Evolutionary conservation across 2,113 vertebrate genomes (phyloP).

Genomic region (Salvator merianae): DNA sequence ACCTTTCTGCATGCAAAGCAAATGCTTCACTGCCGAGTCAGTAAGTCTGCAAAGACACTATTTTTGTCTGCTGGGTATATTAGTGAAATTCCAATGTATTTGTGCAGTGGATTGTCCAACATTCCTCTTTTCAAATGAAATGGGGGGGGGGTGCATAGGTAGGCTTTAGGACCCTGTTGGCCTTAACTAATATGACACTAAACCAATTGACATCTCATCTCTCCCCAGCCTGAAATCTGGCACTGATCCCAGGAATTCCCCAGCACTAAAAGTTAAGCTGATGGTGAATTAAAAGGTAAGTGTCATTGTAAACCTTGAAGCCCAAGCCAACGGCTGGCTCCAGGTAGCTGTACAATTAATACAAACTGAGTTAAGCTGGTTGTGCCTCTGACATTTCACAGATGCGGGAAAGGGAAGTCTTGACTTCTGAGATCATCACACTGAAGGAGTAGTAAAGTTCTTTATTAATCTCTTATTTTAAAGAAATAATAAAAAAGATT

Average conservation of each 20-base stretch:
- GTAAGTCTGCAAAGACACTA: too few species aligned
- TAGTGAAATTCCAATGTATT: too few species aligned
- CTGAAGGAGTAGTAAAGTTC: background rate
- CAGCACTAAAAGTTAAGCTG: conserved; percentile 16
- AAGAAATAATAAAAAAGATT: background rate
- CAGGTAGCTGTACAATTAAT: conserved; percentile 28
- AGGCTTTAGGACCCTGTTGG: too few species aligned
- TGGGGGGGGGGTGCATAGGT: too few species aligned
- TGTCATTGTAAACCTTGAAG: conserved; percentile 26
- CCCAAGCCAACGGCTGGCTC: background rate
- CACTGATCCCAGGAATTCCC: conserved; percentile 28
- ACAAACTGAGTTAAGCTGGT: conserved; percentile 13
- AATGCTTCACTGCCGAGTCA: too few species aligned
- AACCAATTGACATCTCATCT: background rate
- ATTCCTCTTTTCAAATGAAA: too few species aligned
- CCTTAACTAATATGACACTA: too few species aligned
- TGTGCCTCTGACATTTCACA: conserved; percentile 31
- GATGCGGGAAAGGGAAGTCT: conserved; percentile 9
- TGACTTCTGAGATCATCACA: background rate
- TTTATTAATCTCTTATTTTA: background rate
- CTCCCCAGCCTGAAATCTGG: conserved; percentile 6
- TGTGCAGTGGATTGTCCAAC: too few species aligned
- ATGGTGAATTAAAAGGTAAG: conserved; percentile 19
- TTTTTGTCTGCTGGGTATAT: too few species aligned
- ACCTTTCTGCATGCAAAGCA: too few species aligned